Evolutionary conservation across 2,797 vertebrate genomes (phyloP), one percentile per base, ranked within the genome.

Genomic region (Potorous gilbertii): DNA sequence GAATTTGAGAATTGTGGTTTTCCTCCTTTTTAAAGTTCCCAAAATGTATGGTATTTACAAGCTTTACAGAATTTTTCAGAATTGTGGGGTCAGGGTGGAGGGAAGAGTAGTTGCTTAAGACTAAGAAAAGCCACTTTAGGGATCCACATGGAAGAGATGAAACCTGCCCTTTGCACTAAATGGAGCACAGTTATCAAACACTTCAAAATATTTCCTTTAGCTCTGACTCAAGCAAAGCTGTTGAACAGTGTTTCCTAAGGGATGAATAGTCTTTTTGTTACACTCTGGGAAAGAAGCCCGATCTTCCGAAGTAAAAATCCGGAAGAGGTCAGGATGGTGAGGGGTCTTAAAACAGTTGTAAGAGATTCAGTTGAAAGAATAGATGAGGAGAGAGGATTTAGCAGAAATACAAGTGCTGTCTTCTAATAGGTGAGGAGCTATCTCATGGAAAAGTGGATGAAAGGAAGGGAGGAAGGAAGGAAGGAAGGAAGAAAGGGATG

Each of bases 61-160:
- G 91, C n/a, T 93, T 81, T 55, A 92, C 34, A 94, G 91, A 95
- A 57, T 91, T 90, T 95, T 97, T 90, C 93, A 94, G 81, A 93
- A 16, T 91, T 90, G 74, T 46, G 21, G 21, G 40, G 74, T 81
- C 21, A 81, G 40, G 21, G 21, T 81, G 2, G 18, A 46, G 8
- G 40, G 40, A 81, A 74, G 4, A 21, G 31, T 27, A 81, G 9
- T 81, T 81, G 46, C 74, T 27, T 46, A 46, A 55, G 91, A 96
- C 97, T 92, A 95, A 97, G 95, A 97, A 98, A 96, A 97, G 50
- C 74, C 91, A 74, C 90, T 74, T 56, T 91, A 24, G 13, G 96
- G 95, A 93, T 4, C 87, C 93, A 40, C 0, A 21, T 52, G 87
- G 59, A 96, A 92, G 90, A 54, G 81, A 56, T 50, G 93, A 90